Conservation (phyloP, 2,797 vertebrate genomes). For the Acanthurus tractus region DNA sequence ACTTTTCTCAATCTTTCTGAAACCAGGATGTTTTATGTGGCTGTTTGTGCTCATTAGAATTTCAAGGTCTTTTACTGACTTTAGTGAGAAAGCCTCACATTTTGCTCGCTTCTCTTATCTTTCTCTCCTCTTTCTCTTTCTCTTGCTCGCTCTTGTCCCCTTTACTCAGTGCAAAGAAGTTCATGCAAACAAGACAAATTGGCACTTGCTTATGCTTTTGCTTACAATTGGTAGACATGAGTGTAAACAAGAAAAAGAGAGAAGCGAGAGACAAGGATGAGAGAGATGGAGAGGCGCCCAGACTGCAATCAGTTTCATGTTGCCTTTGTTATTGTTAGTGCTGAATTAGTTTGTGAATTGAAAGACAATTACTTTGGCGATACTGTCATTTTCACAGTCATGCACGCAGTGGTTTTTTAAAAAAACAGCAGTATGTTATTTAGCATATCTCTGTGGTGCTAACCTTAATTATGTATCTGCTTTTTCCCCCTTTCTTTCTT, state of each 20-base stretch:
- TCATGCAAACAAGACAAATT: constrained; percentile 63
- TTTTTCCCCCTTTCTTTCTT: background rate
- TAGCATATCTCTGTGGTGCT: constrained; percentile 51
- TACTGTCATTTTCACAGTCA: constrained; percentile 52
- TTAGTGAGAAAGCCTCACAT: constrained; percentile 20
- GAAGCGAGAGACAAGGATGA: constrained; percentile 35
- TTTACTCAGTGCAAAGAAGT: constrained; percentile 48
- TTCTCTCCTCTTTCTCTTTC: constrained; percentile 20
- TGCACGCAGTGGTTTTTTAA: constrained; percentile 37
- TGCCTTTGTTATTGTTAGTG: constrained; percentile 61
- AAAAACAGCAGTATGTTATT: constrained; percentile 34
- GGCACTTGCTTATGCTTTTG: constrained; percentile 58
- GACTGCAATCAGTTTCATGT: constrained; percentile 68
- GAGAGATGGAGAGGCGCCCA: constrained; percentile 29
- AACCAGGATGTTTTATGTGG: background rate
- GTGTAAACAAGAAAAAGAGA: constrained; percentile 59
- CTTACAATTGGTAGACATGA: constrained; percentile 60
- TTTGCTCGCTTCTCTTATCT: constrained; percentile 5
- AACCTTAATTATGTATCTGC: constrained; percentile 43
- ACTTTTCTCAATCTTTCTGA: constrained; percentile 4
- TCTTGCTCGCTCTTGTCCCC: constrained; percentile 30
- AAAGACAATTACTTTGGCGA: constrained; percentile 65
- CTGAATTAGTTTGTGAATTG: constrained; percentile 62
- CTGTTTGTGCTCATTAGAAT: constrained; percentile 30
- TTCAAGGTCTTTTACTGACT: constrained; percentile 40